Evolutionary conservation across 1,140 invertebrate species (phyloP).

Genomic region (Phortica variegata): DNA sequence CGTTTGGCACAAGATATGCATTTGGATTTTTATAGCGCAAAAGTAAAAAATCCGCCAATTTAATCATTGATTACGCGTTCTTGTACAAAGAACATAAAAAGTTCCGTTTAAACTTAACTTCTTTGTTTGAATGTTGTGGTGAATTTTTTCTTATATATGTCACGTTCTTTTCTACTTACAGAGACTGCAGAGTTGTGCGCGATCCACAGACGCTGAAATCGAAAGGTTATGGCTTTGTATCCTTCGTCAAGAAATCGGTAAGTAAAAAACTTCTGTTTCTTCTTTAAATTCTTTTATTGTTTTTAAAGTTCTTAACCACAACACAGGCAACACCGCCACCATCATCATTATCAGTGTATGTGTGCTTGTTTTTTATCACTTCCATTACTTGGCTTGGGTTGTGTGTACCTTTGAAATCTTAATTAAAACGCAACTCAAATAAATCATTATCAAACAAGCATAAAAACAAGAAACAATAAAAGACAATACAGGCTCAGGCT

Average conservation of each 20-base stretch:
- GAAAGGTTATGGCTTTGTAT: slow-evolving; percentile 99
- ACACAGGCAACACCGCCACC: too few relatives aligned
- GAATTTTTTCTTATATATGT: too few relatives aligned
- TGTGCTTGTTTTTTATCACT: too few relatives aligned
- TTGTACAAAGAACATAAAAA: background rate
- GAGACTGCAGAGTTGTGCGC: slow-evolving; percentile 97
- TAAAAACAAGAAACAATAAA: background rate
- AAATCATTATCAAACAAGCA: slow-evolving; percentile 5
- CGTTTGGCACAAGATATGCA: slow-evolving; percentile 16
- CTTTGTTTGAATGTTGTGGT: slow-evolving; percentile 3
- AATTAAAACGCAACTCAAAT: slow-evolving; percentile 29
- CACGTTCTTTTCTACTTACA: slow-evolving; percentile 61
- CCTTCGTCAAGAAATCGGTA: slow-evolving; percentile 97
- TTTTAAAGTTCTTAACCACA: too few relatives aligned
- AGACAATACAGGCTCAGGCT: slow-evolving; percentile 9
- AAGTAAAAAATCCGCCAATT: too few relatives aligned
- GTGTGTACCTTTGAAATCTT: slow-evolving; percentile 21
- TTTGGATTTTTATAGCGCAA: slow-evolving; percentile 6
- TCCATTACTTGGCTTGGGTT: background rate
- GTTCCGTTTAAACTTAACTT: slow-evolving; percentile 11
- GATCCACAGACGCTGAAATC: slow-evolving; percentile 98
- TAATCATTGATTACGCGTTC: slow-evolving; percentile 4
- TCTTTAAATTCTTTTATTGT: too few relatives aligned
- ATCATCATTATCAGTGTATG: too few relatives aligned
- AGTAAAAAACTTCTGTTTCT: slow-evolving; percentile 62